phyloP scores from a whole-genome alignment of 2,888 invertebrate species.

The Mycalesis mineus region DNA sequence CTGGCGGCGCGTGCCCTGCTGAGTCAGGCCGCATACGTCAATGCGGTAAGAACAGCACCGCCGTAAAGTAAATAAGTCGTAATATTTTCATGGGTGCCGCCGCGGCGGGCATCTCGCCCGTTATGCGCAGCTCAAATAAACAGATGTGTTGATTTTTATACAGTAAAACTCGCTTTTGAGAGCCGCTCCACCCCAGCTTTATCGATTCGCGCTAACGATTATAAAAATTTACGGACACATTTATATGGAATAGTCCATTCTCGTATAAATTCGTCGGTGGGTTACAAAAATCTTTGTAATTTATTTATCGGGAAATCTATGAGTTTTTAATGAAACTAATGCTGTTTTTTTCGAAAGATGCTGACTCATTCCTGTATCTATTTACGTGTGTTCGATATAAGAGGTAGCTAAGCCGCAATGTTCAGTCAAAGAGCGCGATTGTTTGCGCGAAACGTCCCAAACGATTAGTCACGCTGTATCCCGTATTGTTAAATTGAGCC shows the following conservation, averaged over 20 bases:
- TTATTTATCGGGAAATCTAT: neutral
- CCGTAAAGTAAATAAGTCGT: slow-evolving; percentile 72
- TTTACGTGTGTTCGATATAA: slow-evolving; percentile 10
- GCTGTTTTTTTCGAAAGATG: neutral
- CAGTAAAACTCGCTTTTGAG: slow-evolving; percentile 56
- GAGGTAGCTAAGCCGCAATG: neutral
- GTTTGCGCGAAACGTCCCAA: slow-evolving; percentile 36
- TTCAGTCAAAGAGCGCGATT: neutral
- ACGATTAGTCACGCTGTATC: slow-evolving; percentile 55
- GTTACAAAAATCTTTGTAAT: slow-evolving; percentile 11
- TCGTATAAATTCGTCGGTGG: slow-evolving; percentile 8
- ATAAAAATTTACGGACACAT: slow-evolving; percentile 22
- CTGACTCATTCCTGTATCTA: slow-evolving; percentile 6
- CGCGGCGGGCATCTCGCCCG: slow-evolving; percentile 59
- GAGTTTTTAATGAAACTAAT: neutral
- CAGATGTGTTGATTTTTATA: slow-evolving; percentile 72
- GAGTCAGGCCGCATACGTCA: slow-evolving; percentile 57
- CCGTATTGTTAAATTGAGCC: slow-evolving; percentile 59
- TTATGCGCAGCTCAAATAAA: slow-evolving; percentile 69
- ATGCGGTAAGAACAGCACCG: slow-evolving; percentile 58
- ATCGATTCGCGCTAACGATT: slow-evolving; percentile 51
- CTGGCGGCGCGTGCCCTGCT: slow-evolving; percentile 42
- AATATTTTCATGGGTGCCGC: slow-evolving; percentile 72
- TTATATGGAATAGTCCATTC: slow-evolving; percentile 12
- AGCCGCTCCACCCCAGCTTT: slow-evolving; percentile 43